Conservation (phyloP, 2,888 invertebrate genomes). For the Idaea aversata region DNA sequence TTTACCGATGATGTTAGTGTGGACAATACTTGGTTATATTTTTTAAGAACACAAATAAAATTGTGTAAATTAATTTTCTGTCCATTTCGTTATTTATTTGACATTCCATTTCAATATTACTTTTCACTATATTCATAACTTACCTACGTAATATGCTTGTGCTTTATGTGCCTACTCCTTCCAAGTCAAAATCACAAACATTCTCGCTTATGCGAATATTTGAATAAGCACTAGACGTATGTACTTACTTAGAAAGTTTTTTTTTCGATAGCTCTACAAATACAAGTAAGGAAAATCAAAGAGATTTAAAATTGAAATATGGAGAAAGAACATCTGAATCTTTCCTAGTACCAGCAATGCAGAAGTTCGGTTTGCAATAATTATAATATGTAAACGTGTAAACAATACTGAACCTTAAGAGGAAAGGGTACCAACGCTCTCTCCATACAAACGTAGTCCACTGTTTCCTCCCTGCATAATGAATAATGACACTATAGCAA, state of each 20-base stretch:
- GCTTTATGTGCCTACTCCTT: too few species aligned
- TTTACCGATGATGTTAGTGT: conserved; percentile 36
- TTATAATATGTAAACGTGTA: too few species aligned
- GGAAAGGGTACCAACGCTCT: too few species aligned
- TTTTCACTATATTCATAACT: not conserved
- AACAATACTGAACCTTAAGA: too few species aligned
- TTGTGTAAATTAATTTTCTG: too few species aligned
- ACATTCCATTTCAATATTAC: not conserved
- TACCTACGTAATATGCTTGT: too few species aligned
- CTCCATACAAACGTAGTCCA: too few species aligned
- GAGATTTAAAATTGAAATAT: not conserved
- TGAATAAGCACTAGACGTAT: not conserved
- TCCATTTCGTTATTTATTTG: not conserved
- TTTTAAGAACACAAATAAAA: not conserved
- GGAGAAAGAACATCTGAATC: not conserved
- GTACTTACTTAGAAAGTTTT: not conserved
- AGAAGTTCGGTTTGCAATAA: not conserved
- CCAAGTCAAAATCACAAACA: not conserved
- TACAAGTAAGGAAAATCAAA: not conserved
- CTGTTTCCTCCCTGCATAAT: too few species aligned
- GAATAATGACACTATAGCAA: too few species aligned
- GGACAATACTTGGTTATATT: conserved; percentile 27
- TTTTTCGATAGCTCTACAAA: not conserved
- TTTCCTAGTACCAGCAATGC: too few species aligned
- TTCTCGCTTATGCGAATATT: not conserved